Conservation (phyloP, 1,140 invertebrate species). For the Pseudomyrmex dendroicus region DNA sequence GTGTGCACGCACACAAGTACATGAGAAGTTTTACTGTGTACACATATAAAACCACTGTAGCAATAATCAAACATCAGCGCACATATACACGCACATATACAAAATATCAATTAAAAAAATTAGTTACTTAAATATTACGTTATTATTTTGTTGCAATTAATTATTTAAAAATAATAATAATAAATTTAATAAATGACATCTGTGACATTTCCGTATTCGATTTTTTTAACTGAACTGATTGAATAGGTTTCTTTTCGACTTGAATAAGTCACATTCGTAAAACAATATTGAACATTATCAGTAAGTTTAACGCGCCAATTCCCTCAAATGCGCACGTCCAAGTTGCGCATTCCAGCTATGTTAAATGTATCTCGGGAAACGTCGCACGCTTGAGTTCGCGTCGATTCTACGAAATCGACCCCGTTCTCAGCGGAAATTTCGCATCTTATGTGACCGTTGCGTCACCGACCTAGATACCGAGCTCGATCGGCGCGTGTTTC, state of each 20-base stretch:
- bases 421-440: constrained; percentile 19
- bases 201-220: background rate
- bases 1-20: background rate
- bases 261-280: background rate
- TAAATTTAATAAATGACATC: background rate
- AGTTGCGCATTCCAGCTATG: background rate
- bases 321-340: background rate
- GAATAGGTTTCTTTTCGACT: background rate
- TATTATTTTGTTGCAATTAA: too few relatives aligned
- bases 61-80: background rate
- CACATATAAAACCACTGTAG: background rate
- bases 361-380: constrained; percentile 1
- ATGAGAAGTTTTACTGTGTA: background rate
- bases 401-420: background rate
- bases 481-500: constrained; percentile 61
- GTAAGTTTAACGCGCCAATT: background rate
- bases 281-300: background rate
- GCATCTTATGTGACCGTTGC: constrained; percentile 24
- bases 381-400: constrained; percentile 21
- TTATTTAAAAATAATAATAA: too few relatives aligned
- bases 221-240: background rate
- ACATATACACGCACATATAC: background rate
- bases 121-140: too few relatives aligned
- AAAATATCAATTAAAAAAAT: too few relatives aligned
- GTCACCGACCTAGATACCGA: constrained; percentile 49